Conservation (phyloP, 1,140 invertebrate genomes). For the Ostrea edulis region DNA sequence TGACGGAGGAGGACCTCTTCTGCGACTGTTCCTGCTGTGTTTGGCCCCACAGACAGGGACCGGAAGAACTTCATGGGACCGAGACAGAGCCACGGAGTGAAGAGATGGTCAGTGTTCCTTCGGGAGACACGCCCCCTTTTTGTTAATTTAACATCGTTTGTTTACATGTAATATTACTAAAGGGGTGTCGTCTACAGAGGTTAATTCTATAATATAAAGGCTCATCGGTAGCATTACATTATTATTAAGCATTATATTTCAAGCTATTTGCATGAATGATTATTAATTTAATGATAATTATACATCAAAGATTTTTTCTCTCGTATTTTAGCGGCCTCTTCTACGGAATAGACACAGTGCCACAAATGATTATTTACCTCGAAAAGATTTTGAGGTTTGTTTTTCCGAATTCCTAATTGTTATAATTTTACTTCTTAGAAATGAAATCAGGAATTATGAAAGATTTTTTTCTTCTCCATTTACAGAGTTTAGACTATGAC, state of each 20-base stretch:
- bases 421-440: not conserved
- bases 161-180: not conserved
- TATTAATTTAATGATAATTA: not conserved
- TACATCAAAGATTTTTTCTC: not conserved
- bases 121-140: not conserved
- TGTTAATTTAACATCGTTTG: not conserved
- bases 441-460: not conserved
- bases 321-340: not conserved
- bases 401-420: not conserved
- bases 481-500: constrained; percentile 21
- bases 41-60: not conserved
- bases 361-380: not conserved
- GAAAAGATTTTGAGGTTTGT: constrained; percentile 1
- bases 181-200: too few species aligned
- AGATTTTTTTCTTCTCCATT: not conserved
- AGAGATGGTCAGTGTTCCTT: not conserved
- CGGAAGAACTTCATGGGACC: not conserved
- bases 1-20: not conserved
- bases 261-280: too few species aligned
- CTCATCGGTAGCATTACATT: too few species aligned
- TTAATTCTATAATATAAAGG: too few species aligned
- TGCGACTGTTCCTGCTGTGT: constrained; percentile 15
- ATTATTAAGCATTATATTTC: too few species aligned
- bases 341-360: not conserved
- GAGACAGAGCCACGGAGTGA: not conserved